phyloP scores from a whole-genome alignment of 1,140 invertebrate genomes.

The Aphaenogaster ashmeadi region DNA sequence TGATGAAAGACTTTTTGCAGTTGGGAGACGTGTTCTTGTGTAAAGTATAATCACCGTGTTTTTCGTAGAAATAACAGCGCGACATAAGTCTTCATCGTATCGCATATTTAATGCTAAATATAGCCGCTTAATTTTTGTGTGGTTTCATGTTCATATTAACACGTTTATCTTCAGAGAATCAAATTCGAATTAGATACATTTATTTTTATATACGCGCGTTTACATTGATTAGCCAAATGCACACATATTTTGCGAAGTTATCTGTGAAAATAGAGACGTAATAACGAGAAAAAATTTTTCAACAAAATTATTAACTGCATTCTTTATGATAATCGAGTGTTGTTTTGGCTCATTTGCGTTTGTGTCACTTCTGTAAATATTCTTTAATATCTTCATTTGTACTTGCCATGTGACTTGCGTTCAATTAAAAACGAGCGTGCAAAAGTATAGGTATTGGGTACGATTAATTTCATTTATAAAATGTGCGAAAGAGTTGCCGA shows the following conservation, averaged over 20 bases:
- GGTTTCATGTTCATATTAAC: neutral
- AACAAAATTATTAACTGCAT: constrained; percentile 62
- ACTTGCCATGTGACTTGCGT: neutral
- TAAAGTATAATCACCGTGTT: neutral
- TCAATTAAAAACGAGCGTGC: neutral
- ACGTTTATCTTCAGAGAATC: neutral
- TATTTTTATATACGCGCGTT: neutral
- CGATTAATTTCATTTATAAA: neutral
- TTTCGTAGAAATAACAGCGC: neutral
- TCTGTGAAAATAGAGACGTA: constrained; percentile 37
- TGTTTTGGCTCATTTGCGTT: neutral
- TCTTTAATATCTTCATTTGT: neutral
- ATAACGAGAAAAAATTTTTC: constrained; percentile 53
- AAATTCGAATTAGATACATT: neutral
- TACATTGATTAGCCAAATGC: neutral
- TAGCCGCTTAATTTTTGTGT: neutral
- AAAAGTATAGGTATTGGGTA: neutral
- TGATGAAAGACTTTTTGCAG: neutral
- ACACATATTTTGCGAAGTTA: neutral
- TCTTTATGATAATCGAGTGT: constrained; percentile 27
- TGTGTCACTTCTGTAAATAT: neutral
- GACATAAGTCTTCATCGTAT: neutral
- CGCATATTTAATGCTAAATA: neutral
- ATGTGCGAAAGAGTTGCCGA: neutral
- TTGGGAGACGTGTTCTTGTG: neutral